Evolutionary conservation across 2,888 invertebrate species (phyloP).

Genomic region (Dryobotodes eremita): DNA sequence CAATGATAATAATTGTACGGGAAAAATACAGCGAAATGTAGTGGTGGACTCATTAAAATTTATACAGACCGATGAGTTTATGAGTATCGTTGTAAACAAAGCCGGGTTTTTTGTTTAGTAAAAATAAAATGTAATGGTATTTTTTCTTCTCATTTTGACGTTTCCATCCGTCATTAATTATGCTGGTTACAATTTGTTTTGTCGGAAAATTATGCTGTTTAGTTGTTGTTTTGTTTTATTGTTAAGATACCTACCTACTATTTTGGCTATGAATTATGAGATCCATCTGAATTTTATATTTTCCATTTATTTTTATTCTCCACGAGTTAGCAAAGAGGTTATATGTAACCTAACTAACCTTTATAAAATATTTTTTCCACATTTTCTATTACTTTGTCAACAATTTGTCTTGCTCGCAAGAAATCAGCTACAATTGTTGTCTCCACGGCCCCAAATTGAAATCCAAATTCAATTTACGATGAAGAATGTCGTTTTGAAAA

Average conservation of each 20-base stretch:
- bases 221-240: no score
- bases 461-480: conserved; percentile 58
- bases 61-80: conserved; percentile 80
- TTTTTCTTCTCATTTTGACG: conserved; percentile 8
- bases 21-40: conserved; percentile 54
- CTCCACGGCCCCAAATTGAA: conserved; percentile 49
- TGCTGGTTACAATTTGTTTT: conserved; percentile 44
- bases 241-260: no score
- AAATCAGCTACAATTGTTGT: conserved; percentile 61
- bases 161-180: conserved; percentile 31
- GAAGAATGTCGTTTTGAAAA: conserved; percentile 44
- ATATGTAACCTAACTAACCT: no score
- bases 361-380: not conserved
- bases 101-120: conserved; percentile 45
- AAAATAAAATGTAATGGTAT: conserved; percentile 36
- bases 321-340: not conserved
- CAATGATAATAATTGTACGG: conserved; percentile 27
- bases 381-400: conserved; percentile 29
- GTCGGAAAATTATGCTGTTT: not conserved
- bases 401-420: conserved; percentile 47
- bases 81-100: conserved; percentile 71
- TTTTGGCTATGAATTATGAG: not conserved
- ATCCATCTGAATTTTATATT: not conserved
- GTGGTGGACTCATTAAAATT: conserved; percentile 86
- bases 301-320: not conserved